Percentiles rank a stretch among this genome's conserved stretches.
phyloP scores from a whole-genome alignment of 2,113 vertebrate species.

The Agelaius tricolor region DNA sequence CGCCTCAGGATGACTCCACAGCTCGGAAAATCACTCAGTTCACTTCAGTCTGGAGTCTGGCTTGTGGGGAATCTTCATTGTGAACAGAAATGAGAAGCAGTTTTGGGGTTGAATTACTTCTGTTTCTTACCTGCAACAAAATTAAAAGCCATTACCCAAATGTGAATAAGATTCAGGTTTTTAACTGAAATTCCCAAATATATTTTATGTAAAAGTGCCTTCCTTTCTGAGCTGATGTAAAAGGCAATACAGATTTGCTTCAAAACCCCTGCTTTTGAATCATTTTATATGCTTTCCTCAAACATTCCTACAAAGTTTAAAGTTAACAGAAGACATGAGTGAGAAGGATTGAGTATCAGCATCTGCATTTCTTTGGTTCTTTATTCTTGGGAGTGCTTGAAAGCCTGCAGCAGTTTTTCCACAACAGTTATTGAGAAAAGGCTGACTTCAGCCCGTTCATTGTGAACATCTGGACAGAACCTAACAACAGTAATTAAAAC shows the following conservation, averaged over 20 bases:
- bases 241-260: not conserved
- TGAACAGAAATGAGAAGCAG: not conserved
- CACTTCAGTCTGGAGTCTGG: not conserved
- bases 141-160: not conserved
- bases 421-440: slow-evolving; percentile 44
- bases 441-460: slow-evolving; percentile 54
- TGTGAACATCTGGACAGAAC: slow-evolving; percentile 24
- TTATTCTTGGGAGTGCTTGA: not conserved
- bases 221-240: not conserved
- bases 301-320: not conserved
- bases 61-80: not conserved
- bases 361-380: not conserved
- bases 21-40: not conserved
- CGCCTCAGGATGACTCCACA: not conserved
- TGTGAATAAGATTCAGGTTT: not conserved
- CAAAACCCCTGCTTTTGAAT: not conserved
- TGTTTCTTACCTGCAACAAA: not conserved
- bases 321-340: not conserved
- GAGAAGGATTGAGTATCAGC: not conserved
- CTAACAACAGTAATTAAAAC: slow-evolving; percentile 43
- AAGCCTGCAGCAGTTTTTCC: slow-evolving; percentile 17
- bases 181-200: not conserved
- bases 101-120: not conserved
- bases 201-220: not conserved
- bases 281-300: not conserved